Evolutionary conservation across 2,797 vertebrate species (phyloP).

Genomic region (Siniperca scherzeri): DNA sequence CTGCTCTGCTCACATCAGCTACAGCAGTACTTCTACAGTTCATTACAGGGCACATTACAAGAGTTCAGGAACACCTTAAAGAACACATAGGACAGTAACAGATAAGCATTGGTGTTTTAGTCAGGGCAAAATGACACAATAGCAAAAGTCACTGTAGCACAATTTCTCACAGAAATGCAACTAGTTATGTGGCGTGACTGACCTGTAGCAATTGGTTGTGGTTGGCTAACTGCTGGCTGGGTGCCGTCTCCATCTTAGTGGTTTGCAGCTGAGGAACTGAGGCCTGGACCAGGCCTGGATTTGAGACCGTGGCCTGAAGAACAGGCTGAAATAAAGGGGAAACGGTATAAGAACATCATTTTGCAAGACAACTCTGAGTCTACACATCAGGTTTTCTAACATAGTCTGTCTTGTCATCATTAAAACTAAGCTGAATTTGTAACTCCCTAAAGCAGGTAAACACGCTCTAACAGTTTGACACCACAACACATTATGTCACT

Average conservation of each 20-base stretch:
- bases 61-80: not conserved
- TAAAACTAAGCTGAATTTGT: not conserved
- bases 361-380: not conserved
- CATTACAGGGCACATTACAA: not conserved
- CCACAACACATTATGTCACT: too few relatives aligned
- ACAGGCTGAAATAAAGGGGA: conserved; percentile 79
- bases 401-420: not conserved
- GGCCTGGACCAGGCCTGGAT: conserved; percentile 84
- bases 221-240: conserved; percentile 79
- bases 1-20: not conserved
- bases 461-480: not conserved
- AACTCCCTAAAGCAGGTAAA: not conserved
- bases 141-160: not conserved
- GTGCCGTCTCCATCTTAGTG: conserved; percentile 83
- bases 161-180: not conserved
- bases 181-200: conserved; percentile 47
- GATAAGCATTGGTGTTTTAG: not conserved
- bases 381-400: not conserved
- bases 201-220: conserved; percentile 91
- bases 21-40: not conserved
- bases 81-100: not conserved
- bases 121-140: not conserved
- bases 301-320: conserved; percentile 85
- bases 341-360: not conserved
- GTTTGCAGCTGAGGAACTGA: conserved; percentile 83